A percentile compares a stretch with the other conserved stretches of the same genome.
phyloP scores from a whole-genome alignment of 2,797 vertebrate genomes.

The Smutsia temminckii region DNA sequence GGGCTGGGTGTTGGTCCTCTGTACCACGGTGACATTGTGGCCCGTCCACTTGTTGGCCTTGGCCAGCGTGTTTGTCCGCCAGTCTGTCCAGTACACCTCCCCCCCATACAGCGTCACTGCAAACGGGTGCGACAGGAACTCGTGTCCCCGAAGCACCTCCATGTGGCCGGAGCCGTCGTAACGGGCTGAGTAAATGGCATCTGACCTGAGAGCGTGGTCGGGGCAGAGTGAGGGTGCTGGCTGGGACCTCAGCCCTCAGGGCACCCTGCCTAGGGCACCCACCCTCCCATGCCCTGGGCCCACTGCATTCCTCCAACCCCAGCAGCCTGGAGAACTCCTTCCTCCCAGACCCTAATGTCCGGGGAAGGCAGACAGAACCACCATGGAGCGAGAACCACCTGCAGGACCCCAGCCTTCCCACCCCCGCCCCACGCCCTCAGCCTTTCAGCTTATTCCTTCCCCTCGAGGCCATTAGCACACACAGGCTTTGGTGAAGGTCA shows the following conservation, averaged over 20 bases:
- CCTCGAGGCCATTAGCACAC: neutral
- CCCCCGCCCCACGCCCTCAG: neutral
- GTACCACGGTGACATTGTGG: slow-evolving; percentile 96
- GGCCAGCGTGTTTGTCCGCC: slow-evolving; percentile 97
- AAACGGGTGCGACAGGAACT: slow-evolving; percentile 97
- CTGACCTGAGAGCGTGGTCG: slow-evolving; percentile 88
- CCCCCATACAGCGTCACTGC: slow-evolving; percentile 98
- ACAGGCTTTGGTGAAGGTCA: neutral
- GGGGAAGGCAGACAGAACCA: neutral
- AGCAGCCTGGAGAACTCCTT: too few relatives aligned
- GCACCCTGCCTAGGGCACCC: rapidly evolving
- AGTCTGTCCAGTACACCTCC: slow-evolving; percentile 99
- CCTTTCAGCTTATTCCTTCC: neutral
- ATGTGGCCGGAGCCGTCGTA: slow-evolving; percentile 97
- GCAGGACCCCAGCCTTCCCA: neutral
- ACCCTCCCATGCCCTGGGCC: neutral
- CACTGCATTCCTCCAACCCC: too few relatives aligned
- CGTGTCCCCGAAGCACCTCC: slow-evolving; percentile 96
- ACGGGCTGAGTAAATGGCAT: slow-evolving; percentile 96
- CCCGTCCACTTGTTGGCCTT: slow-evolving; percentile 99
- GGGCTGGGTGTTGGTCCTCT: slow-evolving; percentile 97
- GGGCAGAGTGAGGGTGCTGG: neutral
- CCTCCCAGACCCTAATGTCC: neutral
- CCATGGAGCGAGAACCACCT: rapidly evolving
- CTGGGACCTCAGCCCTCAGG: neutral